These are phyloP conservation scores for Camponotus vicinus DNA, from an alignment of 1,140 invertebrate species.

Conservation along the genomic window DNA sequence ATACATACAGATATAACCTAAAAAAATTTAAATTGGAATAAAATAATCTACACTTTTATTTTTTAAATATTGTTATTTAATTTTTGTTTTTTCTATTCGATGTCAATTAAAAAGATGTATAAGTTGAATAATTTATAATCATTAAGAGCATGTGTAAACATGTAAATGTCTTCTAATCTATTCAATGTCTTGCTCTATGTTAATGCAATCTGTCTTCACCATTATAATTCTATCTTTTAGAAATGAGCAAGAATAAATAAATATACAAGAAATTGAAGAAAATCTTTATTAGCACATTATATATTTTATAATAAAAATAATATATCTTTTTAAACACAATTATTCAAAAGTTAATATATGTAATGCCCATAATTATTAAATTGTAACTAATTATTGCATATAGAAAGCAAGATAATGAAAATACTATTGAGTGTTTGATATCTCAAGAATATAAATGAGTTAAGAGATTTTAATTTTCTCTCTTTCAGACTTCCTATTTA, in stretches of 20 bases:
- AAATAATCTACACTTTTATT: neutral
- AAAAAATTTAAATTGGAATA: neutral
- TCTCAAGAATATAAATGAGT: too few relatives aligned
- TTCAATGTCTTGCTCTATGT: neutral
- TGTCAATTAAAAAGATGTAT: neutral
- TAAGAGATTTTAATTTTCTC: too few relatives aligned
- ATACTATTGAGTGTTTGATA: too few relatives aligned
- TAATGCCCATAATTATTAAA: too few relatives aligned
- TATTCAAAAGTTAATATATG: too few relatives aligned
- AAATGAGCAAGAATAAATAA: neutral
- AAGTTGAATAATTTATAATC: neutral
- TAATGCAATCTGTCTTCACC: neutral
- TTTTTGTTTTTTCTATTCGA: neutral
- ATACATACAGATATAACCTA: neutral
- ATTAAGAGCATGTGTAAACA: neutral
- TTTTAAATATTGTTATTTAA: neutral
- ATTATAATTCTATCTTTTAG: neutral
- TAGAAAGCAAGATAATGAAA: too few relatives aligned
- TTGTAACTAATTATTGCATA: too few relatives aligned
- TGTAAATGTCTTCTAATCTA: neutral
- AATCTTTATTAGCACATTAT: too few relatives aligned
- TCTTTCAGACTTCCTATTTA: too few relatives aligned
- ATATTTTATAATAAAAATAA: too few relatives aligned
- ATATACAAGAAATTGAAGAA: neutral
- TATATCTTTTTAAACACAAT: too few relatives aligned